Evolutionary conservation across 2,888 invertebrate genomes (phyloP), one percentile per base, ranked within the genome.

Genomic region (Chloroclysta siterata): DNA sequence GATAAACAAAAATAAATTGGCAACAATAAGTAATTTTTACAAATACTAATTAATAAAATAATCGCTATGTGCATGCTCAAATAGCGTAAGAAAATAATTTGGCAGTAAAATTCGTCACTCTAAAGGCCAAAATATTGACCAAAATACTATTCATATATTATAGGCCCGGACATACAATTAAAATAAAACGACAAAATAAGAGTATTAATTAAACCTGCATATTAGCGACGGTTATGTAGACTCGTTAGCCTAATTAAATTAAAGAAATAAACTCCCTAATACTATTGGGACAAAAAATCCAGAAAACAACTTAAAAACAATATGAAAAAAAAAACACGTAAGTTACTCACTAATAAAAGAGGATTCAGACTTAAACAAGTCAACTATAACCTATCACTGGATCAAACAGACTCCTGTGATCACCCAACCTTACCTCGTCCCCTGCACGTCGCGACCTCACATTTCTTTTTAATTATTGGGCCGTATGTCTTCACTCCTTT

Each of bases 91-190:
- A 92, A 93, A 92, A 92, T 90, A 93, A 93, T 91, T 93, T 93
- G 93, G 93, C 93, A 93, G 93, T 93, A 93, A 93, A 90, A 92
- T 92, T 92, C 92, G 90, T 93, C 92, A 88, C 79, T 87, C 89
- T 92, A 92, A 89, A 90, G 91, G 91, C 92, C 91, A 85, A 87
- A 73, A 88, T 84, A 88, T 86, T 87, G 91, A 90, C 92, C 92
- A 88, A 90, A 91, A 91, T 89, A 91, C 89, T 93, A 91, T 85
- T 89, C 82, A 87, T 86, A 89, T 88, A 89, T 92, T 88, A 89
- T 92, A 92, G 92, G 92, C 92, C 91, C 82, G 72, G 86, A 90
- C 88, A 86, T 90, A 87, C 85, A 87, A 84, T 85, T 85, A 89
- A 73, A 91, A 85, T 88, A 90, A 88, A 90, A 88, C 83, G 87